Percentiles rank a stretch among this genome's conserved stretches.
phyloP scores from a whole-genome alignment of 2,113 vertebrate species.

The Nothobranchius kuhntae region DNA sequence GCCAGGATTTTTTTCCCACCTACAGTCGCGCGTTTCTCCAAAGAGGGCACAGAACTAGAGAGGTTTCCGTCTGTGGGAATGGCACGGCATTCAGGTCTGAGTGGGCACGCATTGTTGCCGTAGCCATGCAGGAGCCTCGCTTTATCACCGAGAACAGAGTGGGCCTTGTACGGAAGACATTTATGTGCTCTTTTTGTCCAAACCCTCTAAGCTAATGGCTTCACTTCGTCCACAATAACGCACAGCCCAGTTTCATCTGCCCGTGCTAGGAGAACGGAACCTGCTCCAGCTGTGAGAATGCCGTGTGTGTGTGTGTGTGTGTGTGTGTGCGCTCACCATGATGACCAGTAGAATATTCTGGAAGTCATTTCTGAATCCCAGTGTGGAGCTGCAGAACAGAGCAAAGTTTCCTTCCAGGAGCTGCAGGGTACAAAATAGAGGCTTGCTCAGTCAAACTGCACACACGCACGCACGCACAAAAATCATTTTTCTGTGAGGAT shows the following conservation, averaged over 20 bases:
- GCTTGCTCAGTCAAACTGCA: not conserved
- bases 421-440: conserved; percentile 68
- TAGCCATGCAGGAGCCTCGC: conserved; percentile 25
- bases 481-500: not conserved
- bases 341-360: conserved; percentile 96
- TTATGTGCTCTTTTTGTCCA: conserved; percentile 54
- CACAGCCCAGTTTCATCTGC: conserved; percentile 12
- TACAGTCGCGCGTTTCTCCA: not conserved
- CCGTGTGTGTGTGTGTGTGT: not conserved
- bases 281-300: conserved; percentile 15
- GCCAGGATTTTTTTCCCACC: not conserved
- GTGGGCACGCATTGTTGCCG: conserved; percentile 33
- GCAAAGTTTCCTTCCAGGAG: conserved; percentile 97
- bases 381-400: conserved; percentile 92
- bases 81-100: conserved; percentile 42
- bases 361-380: conserved; percentile 92
- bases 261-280: conserved; percentile 21
- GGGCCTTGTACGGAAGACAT: conserved; percentile 40
- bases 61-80: conserved; percentile 58
- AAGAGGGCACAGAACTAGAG: not conserved
- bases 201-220: conserved; percentile 14
- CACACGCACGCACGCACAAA: not conserved
- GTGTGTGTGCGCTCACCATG: conserved; percentile 85
- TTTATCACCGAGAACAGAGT: conserved; percentile 15
- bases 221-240: conserved; percentile 19